Evolutionary conservation across 2,113 vertebrate species (phyloP).

Genomic region (Anhinga rufa): DNA sequence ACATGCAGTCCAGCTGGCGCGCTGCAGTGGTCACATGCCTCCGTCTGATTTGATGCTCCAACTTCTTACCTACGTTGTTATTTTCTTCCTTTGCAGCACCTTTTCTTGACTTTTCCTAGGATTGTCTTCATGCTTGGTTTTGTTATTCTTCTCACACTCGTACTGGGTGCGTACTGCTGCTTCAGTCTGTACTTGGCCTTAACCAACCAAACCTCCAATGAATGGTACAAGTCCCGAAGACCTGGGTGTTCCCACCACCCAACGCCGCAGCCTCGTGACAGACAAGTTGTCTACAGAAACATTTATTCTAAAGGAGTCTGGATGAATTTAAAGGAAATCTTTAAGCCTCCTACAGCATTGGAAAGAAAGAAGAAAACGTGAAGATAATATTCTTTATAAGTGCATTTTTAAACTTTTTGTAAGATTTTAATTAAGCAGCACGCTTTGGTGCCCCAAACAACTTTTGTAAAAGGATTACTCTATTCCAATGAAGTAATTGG

Average conservation of each 20-base stretch:
- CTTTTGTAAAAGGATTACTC: neutral
- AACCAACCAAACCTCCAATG: conserved; percentile 90
- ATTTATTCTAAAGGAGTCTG: conserved; percentile 80
- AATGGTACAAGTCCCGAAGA: conserved; percentile 83
- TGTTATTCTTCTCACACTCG: conserved; percentile 78
- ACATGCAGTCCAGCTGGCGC: neutral
- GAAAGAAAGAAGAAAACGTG: conserved; percentile 63
- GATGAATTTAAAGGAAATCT: conserved; percentile 84
- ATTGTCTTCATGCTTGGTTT: conserved; percentile 94
- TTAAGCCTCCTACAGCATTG: conserved; percentile 60
- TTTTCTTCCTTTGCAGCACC: conserved; percentile 74
- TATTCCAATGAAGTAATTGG: neutral
- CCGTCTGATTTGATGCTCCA: neutral
- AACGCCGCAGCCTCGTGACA: neutral
- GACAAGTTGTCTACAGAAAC: conserved; percentile 39
- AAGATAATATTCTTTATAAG: neutral
- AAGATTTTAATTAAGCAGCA: neutral
- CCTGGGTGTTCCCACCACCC: neutral
- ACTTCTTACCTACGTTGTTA: neutral
- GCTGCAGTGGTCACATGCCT: neutral
- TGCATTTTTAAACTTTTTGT: neutral
- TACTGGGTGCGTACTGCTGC: conserved; percentile 83
- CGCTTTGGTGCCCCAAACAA: neutral
- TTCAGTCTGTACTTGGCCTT: conserved; percentile 82
- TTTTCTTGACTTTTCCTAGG: conserved; percentile 92